A percentile compares a stretch with the other conserved stretches of the same genome.
Evolutionary conservation across 1,140 invertebrate species (phyloP).

Genomic region (Elymnias hypermnestra): DNA sequence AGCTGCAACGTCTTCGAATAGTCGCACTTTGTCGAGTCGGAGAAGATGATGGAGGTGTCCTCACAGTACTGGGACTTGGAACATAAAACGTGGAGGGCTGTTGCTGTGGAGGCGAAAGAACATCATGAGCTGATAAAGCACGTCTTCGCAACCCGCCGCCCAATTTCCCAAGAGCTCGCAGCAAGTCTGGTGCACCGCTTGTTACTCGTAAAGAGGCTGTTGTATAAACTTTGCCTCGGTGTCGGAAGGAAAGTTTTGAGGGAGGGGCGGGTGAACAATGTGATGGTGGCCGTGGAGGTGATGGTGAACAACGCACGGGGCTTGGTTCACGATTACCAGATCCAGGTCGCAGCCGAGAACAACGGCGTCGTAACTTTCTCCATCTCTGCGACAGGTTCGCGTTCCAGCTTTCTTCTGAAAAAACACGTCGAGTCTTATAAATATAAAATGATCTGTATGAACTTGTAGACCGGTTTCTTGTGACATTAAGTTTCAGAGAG

Average conservation of each 20-base stretch:
- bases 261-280: constrained; percentile 60
- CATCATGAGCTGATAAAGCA: constrained; percentile 81
- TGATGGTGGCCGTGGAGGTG: constrained; percentile 63
- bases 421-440: constrained; percentile 16
- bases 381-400: constrained; percentile 85
- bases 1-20: constrained; percentile 61
- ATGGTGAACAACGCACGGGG: constrained; percentile 71
- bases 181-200: constrained; percentile 78
- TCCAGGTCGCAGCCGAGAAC: constrained; percentile 78
- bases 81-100: constrained; percentile 81
- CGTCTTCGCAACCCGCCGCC: constrained; percentile 80
- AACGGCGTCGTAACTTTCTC: constrained; percentile 81
- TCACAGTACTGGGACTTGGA: constrained; percentile 76
- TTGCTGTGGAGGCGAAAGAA: constrained; percentile 73
- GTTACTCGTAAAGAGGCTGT: constrained; percentile 79
- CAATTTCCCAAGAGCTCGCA: constrained; percentile 81
- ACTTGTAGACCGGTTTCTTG: constrained; percentile 4
- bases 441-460: constrained; percentile 1
- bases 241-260: constrained; percentile 68
- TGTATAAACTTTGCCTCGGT: constrained; percentile 76
- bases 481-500: constrained; percentile 2
- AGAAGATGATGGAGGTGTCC: constrained; percentile 48
- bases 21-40: constrained; percentile 50
- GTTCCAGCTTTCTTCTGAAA: constrained; percentile 84
- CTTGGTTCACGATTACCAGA: constrained; percentile 69